phyloP scores from a whole-genome alignment of 1,140 invertebrate genomes.

The Parapsyche elsis region DNA sequence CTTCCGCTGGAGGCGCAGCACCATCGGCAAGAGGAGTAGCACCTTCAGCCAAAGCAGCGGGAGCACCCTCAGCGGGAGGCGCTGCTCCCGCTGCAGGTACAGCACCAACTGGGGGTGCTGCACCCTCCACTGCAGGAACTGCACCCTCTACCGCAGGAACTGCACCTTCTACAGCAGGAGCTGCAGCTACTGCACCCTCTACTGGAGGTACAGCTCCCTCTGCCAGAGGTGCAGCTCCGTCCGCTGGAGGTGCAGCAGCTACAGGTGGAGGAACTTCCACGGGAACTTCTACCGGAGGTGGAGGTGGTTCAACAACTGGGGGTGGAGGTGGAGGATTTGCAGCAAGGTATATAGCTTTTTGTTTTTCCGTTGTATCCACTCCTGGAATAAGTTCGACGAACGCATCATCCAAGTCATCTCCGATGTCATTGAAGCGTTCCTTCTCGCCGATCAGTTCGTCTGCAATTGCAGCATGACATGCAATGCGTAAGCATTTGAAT shows the following conservation, averaged over 20 bases:
- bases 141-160: conserved; percentile 61
- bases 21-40: conserved; percentile 59
- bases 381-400: conserved; percentile 92
- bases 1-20: conserved; percentile 60
- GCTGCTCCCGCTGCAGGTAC: conserved; percentile 63
- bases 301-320: conserved; percentile 59
- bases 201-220: conserved; percentile 57
- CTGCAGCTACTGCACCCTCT: conserved; percentile 59
- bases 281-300: conserved; percentile 57
- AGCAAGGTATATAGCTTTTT: conserved; percentile 57
- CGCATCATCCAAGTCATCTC: conserved; percentile 96
- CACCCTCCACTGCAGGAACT: conserved; percentile 57
- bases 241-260: conserved; percentile 59
- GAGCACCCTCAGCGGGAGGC: conserved; percentile 60
- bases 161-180: conserved; percentile 57
- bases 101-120: conserved; percentile 59
- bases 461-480: conserved; percentile 68
- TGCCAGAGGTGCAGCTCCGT: conserved; percentile 57
- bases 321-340: conserved; percentile 56
- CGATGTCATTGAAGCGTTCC: conserved; percentile 97
- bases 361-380: conserved; percentile 66
- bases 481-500: conserved; percentile 31
- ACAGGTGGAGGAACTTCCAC: conserved; percentile 58
- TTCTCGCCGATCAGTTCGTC: conserved; percentile 98
- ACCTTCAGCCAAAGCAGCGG: conserved; percentile 59